Base-by-base conservation (phyloP, 2,113 vertebrate species). In the Pheucticus melanocephalus region DNA sequence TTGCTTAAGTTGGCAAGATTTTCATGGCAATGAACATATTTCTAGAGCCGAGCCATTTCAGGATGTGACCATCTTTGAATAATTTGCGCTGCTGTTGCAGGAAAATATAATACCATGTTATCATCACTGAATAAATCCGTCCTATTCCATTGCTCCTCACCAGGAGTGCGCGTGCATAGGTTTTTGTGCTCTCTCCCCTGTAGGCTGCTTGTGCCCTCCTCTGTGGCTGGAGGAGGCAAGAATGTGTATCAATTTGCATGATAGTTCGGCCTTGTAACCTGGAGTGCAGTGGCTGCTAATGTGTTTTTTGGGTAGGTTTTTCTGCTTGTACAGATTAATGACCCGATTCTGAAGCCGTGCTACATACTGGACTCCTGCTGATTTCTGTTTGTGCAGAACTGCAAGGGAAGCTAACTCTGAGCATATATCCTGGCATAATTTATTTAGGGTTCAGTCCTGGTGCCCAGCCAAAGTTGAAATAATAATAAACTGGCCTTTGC, bases 321-420 rank as follows among this genome's bases (percentile, higher is more conserved):
- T 81, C 92, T 94, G 88, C 95, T 93, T 88, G 79, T 86, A 47
- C 88, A 92, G 92, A 92, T 96, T 97, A 96, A 97, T 97, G 95
- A 91, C 82, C 92, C 63, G 33, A 90, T 94, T 95, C 61, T 0
- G 87, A 96, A 95, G 45, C 88, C 0, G 5, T 80, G 93, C 92
- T 95, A 72, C 85, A 85, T 82, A 66, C 87, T 42, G 63, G 53
- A 69, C 48, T 66, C 94, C 87, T 77, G 78, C 91, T 91, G 93
- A 66, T 91, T 95, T 79, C 82, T 92, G 77, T 91, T 95, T 82
- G 57, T 66, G 45, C 81, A 61, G 87, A 83, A 51, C 87, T 91
- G 66, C 75, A 85, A 88, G 45, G 71, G 66, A 91, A 91, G 75
- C 63, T 61, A 69, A 87, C 94, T 94, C 54, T 39, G 63, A 91